Conservation (phyloP, 2,797 vertebrate genomes). For the Clarias platycephalus region DNA sequence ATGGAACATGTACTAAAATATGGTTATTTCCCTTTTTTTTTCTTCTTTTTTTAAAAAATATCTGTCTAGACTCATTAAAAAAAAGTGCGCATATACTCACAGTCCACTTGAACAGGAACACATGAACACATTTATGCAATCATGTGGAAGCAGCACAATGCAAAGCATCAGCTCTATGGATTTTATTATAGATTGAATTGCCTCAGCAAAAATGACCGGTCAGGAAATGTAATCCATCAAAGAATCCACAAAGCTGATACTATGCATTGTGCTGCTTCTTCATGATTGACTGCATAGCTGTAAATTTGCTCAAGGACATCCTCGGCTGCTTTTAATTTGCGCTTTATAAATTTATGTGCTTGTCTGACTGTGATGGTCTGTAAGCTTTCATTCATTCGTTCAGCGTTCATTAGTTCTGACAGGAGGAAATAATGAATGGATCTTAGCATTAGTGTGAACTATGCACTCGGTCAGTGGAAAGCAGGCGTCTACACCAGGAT, state of each 20-base stretch:
- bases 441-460: neutral
- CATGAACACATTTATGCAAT: too few species aligned
- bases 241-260: too few species aligned
- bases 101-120: too few species aligned
- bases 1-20: too few species aligned
- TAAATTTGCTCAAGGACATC: neutral
- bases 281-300: neutral
- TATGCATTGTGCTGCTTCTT: too few species aligned
- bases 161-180: neutral
- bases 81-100: too few species aligned
- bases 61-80: too few species aligned
- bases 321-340: neutral
- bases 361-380: neutral
- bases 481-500: neutral
- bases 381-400: neutral
- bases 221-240: too few species aligned
- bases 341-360: too few species aligned
- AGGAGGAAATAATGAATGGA: neutral
- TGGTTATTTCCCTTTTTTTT: too few species aligned
- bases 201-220: neutral
- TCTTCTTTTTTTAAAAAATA: too few species aligned
- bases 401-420: neutral
- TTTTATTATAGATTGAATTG: neutral
- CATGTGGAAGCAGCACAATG: too few species aligned
- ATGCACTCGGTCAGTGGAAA: neutral